Evolutionary conservation across 2,797 vertebrate species (phyloP).

Genomic region (Notamacropus eugenii): DNA sequence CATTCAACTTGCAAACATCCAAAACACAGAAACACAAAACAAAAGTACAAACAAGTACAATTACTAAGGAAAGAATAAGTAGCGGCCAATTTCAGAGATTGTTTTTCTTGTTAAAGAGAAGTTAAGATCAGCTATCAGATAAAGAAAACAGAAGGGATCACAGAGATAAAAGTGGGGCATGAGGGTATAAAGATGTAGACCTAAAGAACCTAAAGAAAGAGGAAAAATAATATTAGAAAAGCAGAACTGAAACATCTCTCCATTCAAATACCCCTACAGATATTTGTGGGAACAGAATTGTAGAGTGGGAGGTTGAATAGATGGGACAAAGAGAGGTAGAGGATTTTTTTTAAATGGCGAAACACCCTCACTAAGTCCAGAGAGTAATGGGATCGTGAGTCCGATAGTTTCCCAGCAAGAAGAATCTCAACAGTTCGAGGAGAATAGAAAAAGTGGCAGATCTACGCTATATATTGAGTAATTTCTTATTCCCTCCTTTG

Average conservation of each 20-base stretch:
- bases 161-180: neutral
- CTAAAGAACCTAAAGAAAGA: neutral
- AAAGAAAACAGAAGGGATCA: neutral
- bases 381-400: neutral
- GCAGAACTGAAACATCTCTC: neutral
- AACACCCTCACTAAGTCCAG: neutral
- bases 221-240: neutral
- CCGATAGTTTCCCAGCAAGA: neutral
- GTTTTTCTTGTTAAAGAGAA: neutral
- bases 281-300: neutral
- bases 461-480: neutral
- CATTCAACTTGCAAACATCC: neutral
- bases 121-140: neutral
- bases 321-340: neutral
- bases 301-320: neutral
- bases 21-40: neutral
- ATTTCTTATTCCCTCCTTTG: neutral
- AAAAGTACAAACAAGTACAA: neutral
- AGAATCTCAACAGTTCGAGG: neutral
- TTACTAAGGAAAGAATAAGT: neutral
- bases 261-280: neutral
- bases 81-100: neutral
- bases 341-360: neutral
- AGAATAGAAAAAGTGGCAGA: neutral
- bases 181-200: neutral